These are phyloP conservation scores for Cherax destructor DNA, from an alignment of 1,140 invertebrate species.

Conservation along the genomic window DNA sequence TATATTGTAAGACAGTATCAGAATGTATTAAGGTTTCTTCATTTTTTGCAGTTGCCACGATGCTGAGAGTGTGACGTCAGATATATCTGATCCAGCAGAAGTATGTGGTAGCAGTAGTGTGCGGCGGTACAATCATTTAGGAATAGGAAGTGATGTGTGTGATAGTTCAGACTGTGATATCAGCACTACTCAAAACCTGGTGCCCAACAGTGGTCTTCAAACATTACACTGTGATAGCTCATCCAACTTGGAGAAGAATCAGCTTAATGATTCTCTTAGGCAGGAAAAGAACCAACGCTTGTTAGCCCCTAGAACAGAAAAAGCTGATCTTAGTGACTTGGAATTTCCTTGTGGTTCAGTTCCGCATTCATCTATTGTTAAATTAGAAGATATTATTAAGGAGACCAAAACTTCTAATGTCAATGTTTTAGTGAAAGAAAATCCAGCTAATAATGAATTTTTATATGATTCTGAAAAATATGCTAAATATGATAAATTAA, in stretches of 20 bases:
- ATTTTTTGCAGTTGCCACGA: slow-evolving; percentile 53
- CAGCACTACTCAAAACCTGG: slow-evolving; percentile 31
- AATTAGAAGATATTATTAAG: slow-evolving; percentile 80
- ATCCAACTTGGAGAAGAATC: slow-evolving; percentile 56
- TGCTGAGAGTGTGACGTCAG: slow-evolving; percentile 65
- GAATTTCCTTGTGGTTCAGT: slow-evolving; percentile 27
- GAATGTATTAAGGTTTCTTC: not conserved
- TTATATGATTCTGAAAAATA: slow-evolving; percentile 82
- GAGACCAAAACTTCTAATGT: slow-evolving; percentile 82
- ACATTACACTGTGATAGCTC: slow-evolving; percentile 55
- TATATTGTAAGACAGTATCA: too few relatives aligned
- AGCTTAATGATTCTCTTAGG: slow-evolving; percentile 36
- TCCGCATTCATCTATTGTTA: slow-evolving; percentile 52
- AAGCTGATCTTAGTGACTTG: slow-evolving; percentile 11
- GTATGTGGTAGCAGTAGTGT: slow-evolving; percentile 40
- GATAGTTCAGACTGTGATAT: slow-evolving; percentile 66
- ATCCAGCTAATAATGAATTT: slow-evolving; percentile 78
- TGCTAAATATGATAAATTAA: slow-evolving; percentile 76
- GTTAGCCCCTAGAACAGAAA: slow-evolving; percentile 5
- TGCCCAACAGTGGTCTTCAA: slow-evolving; percentile 13
- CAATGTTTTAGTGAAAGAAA: slow-evolving; percentile 79
- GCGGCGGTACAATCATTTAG: slow-evolving; percentile 62
- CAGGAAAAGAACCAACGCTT: slow-evolving; percentile 42
- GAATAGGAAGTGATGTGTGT: slow-evolving; percentile 32
- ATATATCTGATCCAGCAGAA: slow-evolving; percentile 63